Base-by-base conservation (phyloP, 2,888 invertebrate species). In the Ypsolopha sequella region DNA sequence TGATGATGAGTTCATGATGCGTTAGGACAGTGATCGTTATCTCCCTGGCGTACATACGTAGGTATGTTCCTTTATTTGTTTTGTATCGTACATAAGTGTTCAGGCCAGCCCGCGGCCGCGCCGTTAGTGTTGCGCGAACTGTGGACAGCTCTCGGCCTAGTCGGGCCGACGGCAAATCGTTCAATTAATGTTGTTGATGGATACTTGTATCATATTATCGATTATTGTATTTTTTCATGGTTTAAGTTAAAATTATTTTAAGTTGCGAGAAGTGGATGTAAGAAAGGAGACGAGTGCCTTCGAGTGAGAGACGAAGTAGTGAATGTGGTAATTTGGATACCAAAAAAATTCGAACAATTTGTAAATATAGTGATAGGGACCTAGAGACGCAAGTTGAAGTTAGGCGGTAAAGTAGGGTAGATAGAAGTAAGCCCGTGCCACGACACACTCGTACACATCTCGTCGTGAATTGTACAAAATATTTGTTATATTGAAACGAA, bases 331-430 rank as follows among this genome's bases (percentile, higher is more conserved):
- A 84, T 75, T 81, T 76, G 80, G 80, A 87, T 80, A 86, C 86
- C 87, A 87, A 87, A 87, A 85, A 85, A 82, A 80, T 74, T 80
- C 84, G 80, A 86, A 79, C 80, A 84, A 80, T 66, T 71, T 87
- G 87, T 87, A 87, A 78, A 87, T 87, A 87, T 85, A 85, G 78
- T 75, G 76, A 66, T 76, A 78, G 36, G 79, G 64, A 60, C 66
- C 63, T 85, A 82, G 77, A 73, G 65, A 66, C 60, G 68, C 47
- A 73, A 67, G 75, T 75, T 75, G 70, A 66, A 77, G 73, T 76
- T 84, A 81, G 79, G 68, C 64, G 70, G 60, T 78, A 78, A 75
- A 65, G 58, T 59, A 70, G 81, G 77, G 64, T 85, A 84, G 80
- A 75, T 80, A 80, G 73, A 55, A 64, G 66, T 80, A 84, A 79